Base-by-base conservation (phyloP, 2,113 vertebrate genomes). In the Gymnorhina tibicen region DNA sequence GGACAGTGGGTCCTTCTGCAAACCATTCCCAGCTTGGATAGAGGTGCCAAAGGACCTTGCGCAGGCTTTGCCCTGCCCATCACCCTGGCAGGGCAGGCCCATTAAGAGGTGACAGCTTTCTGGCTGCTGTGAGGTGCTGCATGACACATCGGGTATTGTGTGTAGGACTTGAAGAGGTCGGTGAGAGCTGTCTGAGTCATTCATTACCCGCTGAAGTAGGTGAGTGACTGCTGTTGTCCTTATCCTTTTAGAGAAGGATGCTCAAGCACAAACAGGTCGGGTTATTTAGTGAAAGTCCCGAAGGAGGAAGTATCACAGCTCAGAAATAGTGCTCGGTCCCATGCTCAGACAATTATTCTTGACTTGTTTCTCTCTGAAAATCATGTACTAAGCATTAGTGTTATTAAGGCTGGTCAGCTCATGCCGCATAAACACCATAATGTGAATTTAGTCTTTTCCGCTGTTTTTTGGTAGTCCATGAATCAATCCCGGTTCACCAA, bases 171-270 rank as follows among this genome's bases (percentile, higher is more conserved):
- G 78, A 93, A 91, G 95, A 91, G 92, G 92, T 96, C 41, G 39
- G 78, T 94, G 87, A 88, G 82, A 96, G 47, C 60, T 80, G 16
- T 93, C 75, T 94, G 92, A 96, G 91, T 95, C 87, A 97, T 90
- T 96, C 86, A 94, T 93, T 93, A 90, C 60, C 93, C 6, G 0
- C 49, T 81, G 83, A 88, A 91, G 70, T 55, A 87, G 89, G 87
- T 86, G 93, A 97, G 63, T 90, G 92, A 32, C 91, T 88, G 63
- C 78, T 95, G 44, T 66, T 85, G 87, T 93, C 91, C 91, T 84
- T 88, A 94, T 47, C 92, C 85, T 93, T 85, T 91, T 53, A 95
- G 47, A 91, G 68, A 66, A 89, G 86, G 91, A 89, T 89, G 80
- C 67, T 95, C 53, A 69, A 83, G 78, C 91, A 85, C 78, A 76